Conservation (phyloP, 2,113 vertebrate species). For the Gymnogyps californianus region DNA sequence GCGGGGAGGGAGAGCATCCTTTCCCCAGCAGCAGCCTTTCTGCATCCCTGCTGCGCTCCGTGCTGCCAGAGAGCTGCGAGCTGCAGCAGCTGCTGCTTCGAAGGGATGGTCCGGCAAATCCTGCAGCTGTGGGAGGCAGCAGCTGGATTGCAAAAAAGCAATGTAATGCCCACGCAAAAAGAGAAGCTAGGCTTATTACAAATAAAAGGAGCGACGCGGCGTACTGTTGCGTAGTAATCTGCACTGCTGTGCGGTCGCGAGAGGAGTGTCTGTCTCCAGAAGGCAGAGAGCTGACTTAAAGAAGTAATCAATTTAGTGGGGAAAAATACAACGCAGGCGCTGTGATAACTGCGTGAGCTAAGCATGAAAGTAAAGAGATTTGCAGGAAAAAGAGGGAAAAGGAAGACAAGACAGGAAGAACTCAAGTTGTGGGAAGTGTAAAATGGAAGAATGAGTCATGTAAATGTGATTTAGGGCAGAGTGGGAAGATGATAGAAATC, state of each 20-base stretch:
- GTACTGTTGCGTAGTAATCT: background rate
- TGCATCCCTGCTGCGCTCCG: background rate
- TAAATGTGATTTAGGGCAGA: conserved; percentile 16
- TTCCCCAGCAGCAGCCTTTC: background rate
- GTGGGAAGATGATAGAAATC: conserved; percentile 45
- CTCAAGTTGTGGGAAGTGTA: conserved; percentile 36
- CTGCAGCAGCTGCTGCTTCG: background rate
- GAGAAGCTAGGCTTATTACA: background rate
- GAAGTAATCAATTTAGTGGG: background rate
- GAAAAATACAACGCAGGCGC: background rate
- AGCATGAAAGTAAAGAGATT: background rate
- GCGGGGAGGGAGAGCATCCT: background rate
- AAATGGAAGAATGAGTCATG: conserved; percentile 23
- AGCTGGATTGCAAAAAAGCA: background rate
- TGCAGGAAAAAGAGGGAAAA: background rate
- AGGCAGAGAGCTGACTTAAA: background rate
- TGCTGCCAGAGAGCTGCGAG: background rate
- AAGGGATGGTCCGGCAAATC: background rate
- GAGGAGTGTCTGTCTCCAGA: background rate
- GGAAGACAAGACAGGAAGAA: conserved; percentile 23
- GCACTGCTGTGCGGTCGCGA: rapidly evolving
- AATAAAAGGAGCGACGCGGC: background rate
- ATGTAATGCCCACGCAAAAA: background rate
- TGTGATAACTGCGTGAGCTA: background rate
- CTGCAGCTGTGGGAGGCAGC: background rate